These are phyloP conservation scores for Nylanderia fulva DNA, from an alignment of 1,140 invertebrate genomes.

Conservation along the genomic window DNA sequence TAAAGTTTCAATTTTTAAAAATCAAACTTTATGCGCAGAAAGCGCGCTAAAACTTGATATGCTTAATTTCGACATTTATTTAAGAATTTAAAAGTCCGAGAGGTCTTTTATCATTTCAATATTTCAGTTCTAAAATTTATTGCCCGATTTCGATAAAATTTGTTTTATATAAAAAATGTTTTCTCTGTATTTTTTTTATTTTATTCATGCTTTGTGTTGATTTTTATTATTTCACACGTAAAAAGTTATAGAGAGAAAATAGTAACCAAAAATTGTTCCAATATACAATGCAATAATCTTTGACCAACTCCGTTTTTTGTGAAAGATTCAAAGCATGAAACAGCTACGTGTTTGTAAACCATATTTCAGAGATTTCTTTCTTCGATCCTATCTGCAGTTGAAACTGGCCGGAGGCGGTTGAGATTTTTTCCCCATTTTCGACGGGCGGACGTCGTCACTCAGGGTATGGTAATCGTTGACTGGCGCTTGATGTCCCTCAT, in stretches of 20 bases:
- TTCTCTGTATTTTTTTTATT: not conserved
- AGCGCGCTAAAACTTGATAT: not conserved
- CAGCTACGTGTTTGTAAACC: not conserved
- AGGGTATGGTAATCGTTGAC: conserved; percentile 63
- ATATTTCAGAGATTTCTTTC: not conserved
- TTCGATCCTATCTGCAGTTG: not conserved
- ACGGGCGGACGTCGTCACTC: conserved; percentile 48
- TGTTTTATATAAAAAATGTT: not conserved
- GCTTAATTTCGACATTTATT: not conserved
- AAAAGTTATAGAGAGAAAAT: not conserved
- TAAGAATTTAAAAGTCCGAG: not conserved
- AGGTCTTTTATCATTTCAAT: not conserved
- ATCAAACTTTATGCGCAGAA: not conserved
- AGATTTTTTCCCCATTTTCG: conserved; percentile 34
- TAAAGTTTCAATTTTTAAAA: not conserved
- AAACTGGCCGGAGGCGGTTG: not conserved
- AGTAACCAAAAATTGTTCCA: not conserved
- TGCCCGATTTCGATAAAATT: not conserved
- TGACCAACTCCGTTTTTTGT: not conserved
- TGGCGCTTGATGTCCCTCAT: conserved; percentile 53
- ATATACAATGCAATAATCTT: not conserved
- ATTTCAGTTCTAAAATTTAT: not conserved
- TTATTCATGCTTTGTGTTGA: not conserved
- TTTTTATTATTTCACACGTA: not conserved
- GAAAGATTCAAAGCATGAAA: not conserved